phyloP scores from a whole-genome alignment of 2,888 invertebrate genomes.

The Alitta virens region DNA sequence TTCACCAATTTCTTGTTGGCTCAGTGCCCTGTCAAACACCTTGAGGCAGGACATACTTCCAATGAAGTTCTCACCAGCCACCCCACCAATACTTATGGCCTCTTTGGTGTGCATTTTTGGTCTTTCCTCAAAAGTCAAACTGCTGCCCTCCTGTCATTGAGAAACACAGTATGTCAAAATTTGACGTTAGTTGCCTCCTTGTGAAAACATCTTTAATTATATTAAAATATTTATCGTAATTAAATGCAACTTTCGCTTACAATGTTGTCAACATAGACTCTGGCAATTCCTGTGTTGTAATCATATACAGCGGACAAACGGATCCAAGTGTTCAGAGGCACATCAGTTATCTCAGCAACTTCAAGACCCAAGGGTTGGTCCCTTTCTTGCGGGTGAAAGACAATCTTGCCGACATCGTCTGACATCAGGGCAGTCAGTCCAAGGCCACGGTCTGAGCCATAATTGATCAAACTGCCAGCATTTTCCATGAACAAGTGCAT shows the following conservation, averaged over 20 bases:
- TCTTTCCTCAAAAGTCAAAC: background rate
- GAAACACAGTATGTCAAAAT: background rate
- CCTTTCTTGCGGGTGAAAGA: background rate
- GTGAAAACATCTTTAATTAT: too few relatives aligned
- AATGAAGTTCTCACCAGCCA: conserved; percentile 8
- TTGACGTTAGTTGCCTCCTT: too few relatives aligned
- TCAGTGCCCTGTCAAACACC: conserved; percentile 12
- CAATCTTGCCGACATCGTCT: background rate
- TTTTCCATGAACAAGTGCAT: conserved; percentile 3
- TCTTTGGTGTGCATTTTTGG: conserved; percentile 17
- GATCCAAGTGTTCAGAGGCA: conserved; percentile 7
- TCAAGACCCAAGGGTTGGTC: background rate
- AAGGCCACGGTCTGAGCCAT: background rate
- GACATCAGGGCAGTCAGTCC: background rate
- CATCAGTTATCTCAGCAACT: background rate
- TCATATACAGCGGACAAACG: conserved; percentile 11
- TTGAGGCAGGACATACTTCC: conserved; percentile 20
- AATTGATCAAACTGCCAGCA: background rate
- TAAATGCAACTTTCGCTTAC: background rate
- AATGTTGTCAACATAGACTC: conserved; percentile 11
- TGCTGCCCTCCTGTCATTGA: background rate
- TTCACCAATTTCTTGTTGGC: background rate
- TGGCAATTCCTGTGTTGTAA: conserved; percentile 4
- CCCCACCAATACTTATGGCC: conserved; percentile 9
- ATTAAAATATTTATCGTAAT: too few relatives aligned